phyloP scores from a whole-genome alignment of 1,140 invertebrate species.

The Condylostylus longicornis region DNA sequence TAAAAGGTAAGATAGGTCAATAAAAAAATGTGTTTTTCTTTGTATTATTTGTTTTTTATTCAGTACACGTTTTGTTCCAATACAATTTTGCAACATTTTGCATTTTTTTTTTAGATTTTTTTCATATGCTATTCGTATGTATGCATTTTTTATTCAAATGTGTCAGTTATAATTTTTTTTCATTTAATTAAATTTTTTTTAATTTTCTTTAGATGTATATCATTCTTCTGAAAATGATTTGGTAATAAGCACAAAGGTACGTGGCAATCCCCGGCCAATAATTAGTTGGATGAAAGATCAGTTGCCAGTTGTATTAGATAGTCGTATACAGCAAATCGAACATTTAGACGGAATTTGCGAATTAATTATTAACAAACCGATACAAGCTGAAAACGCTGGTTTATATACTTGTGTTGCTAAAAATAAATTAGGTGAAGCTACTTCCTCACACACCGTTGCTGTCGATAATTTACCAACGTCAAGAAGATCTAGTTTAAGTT shows the following conservation, averaged over 20 bases:
- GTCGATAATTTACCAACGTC: constrained; percentile 22
- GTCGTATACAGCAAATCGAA: constrained; percentile 48
- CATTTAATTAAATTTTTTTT: background rate
- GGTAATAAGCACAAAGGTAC: constrained; percentile 58
- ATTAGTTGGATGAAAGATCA: constrained; percentile 67
- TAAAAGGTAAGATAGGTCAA: constrained; percentile 23
- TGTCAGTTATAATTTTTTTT: background rate
- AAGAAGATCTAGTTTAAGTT: constrained; percentile 20
- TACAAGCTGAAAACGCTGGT: constrained; percentile 45
- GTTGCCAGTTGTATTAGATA: constrained; percentile 36
- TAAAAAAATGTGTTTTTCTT: background rate
- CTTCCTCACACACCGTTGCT: constrained; percentile 27
- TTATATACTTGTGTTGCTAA: constrained; percentile 58
- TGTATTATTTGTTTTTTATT: background rate
- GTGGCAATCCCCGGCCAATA: constrained; percentile 52
- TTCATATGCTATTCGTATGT: background rate
- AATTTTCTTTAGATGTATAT: constrained; percentile 41
- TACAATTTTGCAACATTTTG: background rate
- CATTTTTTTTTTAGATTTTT: background rate
- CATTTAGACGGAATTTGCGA: constrained; percentile 57
- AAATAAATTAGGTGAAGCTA: constrained; percentile 34
- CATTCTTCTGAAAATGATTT: constrained; percentile 54
- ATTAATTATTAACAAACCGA: constrained; percentile 50
- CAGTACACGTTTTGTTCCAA: background rate
- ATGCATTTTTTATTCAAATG: background rate